Evolutionary conservation across 2,888 invertebrate species (phyloP), one percentile per base, ranked within the genome.

Genomic region (Adela reaumurella): DNA sequence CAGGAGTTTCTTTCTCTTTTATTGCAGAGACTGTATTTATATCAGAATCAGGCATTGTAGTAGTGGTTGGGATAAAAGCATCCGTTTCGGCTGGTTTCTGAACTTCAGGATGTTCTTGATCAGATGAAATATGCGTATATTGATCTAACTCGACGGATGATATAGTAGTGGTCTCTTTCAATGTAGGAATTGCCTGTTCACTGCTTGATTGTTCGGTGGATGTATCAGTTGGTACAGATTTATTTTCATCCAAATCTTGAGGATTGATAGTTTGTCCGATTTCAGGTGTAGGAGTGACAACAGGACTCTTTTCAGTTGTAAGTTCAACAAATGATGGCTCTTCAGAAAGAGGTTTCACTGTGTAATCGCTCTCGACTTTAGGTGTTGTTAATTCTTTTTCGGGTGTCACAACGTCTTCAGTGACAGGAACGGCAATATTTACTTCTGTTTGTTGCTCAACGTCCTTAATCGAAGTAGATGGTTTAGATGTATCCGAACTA

Each of bases 81-180:
- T 53, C 46, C 56, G 54, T 24, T n/a, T 61, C 58, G 43, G 50
- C 28, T 49, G 58, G 43, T 11, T 48, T 50, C 14, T 61, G 62
- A 49, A 63, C 19, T 19, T 50, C 43, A 20, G 4, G 17, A 19
- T 28, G 4, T 28, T 46, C 28, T 20, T 46, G 17, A 35, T 46
- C 46, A 5, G 18, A 17, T 17, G 46, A n/a, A n/a, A n/a, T 62
- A 53, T 68, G 70, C 5, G 67, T 65, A 50, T 72, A 71, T 56
- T 70, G 67, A 57, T 70, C 62, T 49, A 72, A 58, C 58, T 70
- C 69, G 46, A 70, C 62, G 42, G 66, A 56, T 52, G 65, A 67
- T 47, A 68, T 65, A 2, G 65, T 70, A 14, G 69, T 63, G 2
- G 20, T 45, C 20, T 45, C 19, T 45, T 45, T 19, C 18, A 43